A percentile compares a stretch with the other conserved stretches of the same genome.
Conservation (phyloP, 2,888 invertebrate species). For the Antheraea assamensis region DNA sequence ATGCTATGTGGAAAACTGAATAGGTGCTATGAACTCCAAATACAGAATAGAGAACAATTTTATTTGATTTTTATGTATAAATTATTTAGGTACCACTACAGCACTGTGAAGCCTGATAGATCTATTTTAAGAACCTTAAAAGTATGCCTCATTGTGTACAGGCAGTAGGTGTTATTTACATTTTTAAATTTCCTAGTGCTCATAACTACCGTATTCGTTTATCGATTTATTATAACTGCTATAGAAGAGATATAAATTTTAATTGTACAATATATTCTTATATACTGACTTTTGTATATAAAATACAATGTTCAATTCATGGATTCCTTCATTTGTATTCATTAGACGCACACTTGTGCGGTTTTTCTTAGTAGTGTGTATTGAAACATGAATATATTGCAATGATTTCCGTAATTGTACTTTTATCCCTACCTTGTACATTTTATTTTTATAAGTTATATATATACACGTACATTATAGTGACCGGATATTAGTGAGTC, state of each 20-base stretch:
- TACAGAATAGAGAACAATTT: not conserved
- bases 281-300: not conserved
- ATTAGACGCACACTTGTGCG: slow-evolving; percentile 11
- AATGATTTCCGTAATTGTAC: slow-evolving; percentile 12
- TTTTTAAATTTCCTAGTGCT: not conserved
- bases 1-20: not conserved
- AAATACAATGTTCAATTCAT: slow-evolving; percentile 4
- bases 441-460: not conserved
- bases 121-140: not conserved
- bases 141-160: not conserved
- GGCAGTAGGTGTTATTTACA: too few species aligned
- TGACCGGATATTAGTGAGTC: not conserved
- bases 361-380: slow-evolving; percentile 17
- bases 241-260: not conserved
- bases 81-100: not conserved
- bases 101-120: not conserved
- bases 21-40: too few species aligned
- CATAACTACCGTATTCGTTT: not conserved
- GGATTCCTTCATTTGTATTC: slow-evolving; percentile 22
- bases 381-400: slow-evolving; percentile 17
- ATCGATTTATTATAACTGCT: not conserved
- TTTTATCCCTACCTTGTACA: not conserved
- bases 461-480: not conserved
- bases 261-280: not conserved
- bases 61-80: not conserved